A percentile compares a stretch with the other conserved stretches of the same genome.
Conservation (phyloP, 53 echinoderm and acorn worm species). For the Holothuria leucospilota region DNA sequence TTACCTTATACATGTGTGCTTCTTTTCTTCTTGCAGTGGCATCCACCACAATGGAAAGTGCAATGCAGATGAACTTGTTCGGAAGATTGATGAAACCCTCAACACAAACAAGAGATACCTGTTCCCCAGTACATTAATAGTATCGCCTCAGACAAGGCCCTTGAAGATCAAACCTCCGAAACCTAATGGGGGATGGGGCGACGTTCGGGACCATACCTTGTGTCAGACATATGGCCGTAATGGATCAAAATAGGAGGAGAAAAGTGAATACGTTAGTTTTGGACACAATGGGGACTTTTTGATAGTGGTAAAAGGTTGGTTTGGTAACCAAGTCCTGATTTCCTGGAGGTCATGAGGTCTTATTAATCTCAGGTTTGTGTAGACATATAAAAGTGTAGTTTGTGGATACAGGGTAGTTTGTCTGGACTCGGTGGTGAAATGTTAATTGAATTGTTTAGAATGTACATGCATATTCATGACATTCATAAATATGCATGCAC, state of each 20-base stretch:
- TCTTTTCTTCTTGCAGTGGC: slow-evolving; percentile 73
- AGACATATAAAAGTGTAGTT: no score
- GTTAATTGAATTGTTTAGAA: no score
- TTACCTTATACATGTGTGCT: no score
- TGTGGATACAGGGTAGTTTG: no score
- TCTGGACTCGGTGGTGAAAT: no score
- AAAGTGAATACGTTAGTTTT: background rate
- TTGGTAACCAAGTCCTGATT: no score
- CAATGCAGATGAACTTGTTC: slow-evolving; percentile 85
- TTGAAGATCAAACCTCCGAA: slow-evolving; percentile 71
- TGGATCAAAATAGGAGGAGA: background rate
- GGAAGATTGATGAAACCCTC: slow-evolving; percentile 71
- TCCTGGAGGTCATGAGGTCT: no score
- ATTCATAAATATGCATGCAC: no score
- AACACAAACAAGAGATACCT: slow-evolving; percentile 64
- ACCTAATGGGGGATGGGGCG: slow-evolving; percentile 98
- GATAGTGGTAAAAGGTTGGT: no score
- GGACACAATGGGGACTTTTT: background rate
- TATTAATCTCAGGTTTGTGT: no score
- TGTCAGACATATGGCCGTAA: slow-evolving; percentile 83
- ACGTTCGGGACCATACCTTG: slow-evolving; percentile 86
- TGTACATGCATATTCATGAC: no score
- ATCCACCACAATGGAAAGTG: slow-evolving; percentile 92
- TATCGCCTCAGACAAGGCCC: slow-evolving; percentile 78
- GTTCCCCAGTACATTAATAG: slow-evolving; percentile 67